Evolutionary conservation across 2,113 vertebrate species (phyloP), one percentile per base, ranked within the genome.

Genomic region (Excalfactoria chinensis): DNA sequence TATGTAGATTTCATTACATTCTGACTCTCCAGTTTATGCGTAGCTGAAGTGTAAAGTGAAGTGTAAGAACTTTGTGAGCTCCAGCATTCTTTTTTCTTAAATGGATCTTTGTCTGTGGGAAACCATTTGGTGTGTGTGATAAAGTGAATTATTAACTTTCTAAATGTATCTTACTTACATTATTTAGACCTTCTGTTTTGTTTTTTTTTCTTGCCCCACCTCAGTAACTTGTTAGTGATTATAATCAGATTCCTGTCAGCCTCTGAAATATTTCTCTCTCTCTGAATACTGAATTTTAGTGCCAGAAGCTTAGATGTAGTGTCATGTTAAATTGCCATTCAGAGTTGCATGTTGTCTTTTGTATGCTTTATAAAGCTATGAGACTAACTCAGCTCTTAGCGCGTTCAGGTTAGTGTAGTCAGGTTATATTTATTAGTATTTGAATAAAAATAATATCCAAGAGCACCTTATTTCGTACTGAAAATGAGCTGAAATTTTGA

Each of bases 1-100:
- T 98, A 97, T 94, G 97, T 98, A 93, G 51, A 80, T 48, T 53
- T 23, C 16, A 4, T 91, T 77, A 11, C 28, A 22, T 84, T 84
- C 40, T 62, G 41, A 28, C 16, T 84, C 7, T 21, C 23, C 7
- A 17, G 4, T 86, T 67, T 62, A 44, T 70, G 66, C 20, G 28
- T 26, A 40, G 28, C 28, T 82, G 18, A 46, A 17, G 23, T 37
- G 14, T 63, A 73, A 84, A 89, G 56, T 14, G 25, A 37, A 83
- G 34, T 56, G 3, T 32, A 35, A 53, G n/a, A 43, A 51, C 26
- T 69, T 35, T 19, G 13, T 82, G 55, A 87, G 55, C 8, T 75
- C 12, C 12, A 67, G 3, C 21, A 2, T 73, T 11, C 28, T 22
- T 37, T 1, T 23, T 76, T 80, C 77, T 53, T 22, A 10, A 90